Conservation (phyloP, 2,113 vertebrate genomes). For the Pipra filicauda region DNA sequence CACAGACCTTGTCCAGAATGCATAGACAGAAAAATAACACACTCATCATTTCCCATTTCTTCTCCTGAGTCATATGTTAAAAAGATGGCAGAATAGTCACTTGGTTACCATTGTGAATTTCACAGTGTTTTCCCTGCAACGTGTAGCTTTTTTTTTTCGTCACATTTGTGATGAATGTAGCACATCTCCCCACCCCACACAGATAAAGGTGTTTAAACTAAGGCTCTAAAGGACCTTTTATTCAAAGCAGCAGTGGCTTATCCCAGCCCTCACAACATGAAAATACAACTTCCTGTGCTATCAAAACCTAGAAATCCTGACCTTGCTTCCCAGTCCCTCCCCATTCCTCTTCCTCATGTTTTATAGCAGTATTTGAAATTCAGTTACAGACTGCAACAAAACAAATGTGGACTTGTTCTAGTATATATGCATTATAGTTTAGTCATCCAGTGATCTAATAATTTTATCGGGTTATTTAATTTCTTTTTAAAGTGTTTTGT, state of each 20-base stretch:
- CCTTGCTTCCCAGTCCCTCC: background rate
- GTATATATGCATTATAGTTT: background rate
- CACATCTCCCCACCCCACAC: background rate
- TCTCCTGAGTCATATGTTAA: slow-evolving; percentile 75
- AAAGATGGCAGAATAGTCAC: slow-evolving; percentile 75
- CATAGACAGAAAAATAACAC: slow-evolving; percentile 73
- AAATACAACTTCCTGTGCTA: slow-evolving; percentile 46
- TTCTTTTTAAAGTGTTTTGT: background rate
- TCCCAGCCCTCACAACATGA: slow-evolving; percentile 42
- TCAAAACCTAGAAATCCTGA: background rate
- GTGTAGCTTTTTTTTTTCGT: slow-evolving; percentile 57
- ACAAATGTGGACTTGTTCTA: slow-evolving; percentile 1
- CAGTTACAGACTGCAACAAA: background rate
- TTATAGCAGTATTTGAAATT: slow-evolving; percentile 38
- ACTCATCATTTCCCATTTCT: slow-evolving; percentile 57
- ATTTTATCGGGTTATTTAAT: background rate
- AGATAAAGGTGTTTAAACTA: slow-evolving; percentile 37
- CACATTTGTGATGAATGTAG: slow-evolving; percentile 64
- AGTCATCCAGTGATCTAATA: background rate
- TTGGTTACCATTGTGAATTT: slow-evolving; percentile 76
- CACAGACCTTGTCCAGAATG: slow-evolving; percentile 72
- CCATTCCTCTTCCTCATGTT: background rate
- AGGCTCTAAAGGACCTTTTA: slow-evolving; percentile 59
- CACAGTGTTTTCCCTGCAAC: slow-evolving; percentile 79
- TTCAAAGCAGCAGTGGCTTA: slow-evolving; percentile 60